These are phyloP conservation scores for Dryomyza anilis DNA, from an alignment of 2,888 invertebrate species.

Conservation along the genomic window DNA sequence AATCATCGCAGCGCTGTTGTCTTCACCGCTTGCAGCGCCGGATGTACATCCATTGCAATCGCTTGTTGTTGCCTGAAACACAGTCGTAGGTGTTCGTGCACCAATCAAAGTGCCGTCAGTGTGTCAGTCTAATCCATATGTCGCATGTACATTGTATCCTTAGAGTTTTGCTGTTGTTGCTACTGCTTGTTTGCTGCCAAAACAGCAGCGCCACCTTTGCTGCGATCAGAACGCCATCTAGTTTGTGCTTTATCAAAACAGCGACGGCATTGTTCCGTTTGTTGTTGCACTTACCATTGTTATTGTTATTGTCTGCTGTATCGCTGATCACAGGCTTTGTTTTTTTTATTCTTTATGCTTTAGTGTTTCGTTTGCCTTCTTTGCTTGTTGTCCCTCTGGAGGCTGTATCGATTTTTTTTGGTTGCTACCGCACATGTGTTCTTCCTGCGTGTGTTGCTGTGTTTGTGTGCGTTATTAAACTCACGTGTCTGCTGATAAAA, in stretches of 20 bases:
- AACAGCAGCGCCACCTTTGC: background rate
- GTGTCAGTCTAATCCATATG: background rate
- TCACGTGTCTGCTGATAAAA: background rate
- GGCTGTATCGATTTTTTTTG: background rate
- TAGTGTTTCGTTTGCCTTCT: background rate
- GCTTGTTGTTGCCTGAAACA: background rate
- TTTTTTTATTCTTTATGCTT: background rate
- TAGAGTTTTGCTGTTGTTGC: background rate
- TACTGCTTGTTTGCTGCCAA: background rate
- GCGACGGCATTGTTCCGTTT: background rate
- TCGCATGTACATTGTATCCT: background rate
- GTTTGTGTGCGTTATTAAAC: background rate
- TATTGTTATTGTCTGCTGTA: background rate
- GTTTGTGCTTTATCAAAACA: slow-evolving; percentile 1
- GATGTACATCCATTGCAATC: background rate
- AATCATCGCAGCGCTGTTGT: background rate
- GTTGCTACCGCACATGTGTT: background rate
- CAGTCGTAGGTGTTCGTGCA: background rate
- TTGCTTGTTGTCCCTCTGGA: background rate
- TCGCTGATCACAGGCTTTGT: background rate
- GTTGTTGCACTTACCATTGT: background rate
- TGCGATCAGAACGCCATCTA: background rate
- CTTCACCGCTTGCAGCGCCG: background rate
- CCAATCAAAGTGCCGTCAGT: background rate
- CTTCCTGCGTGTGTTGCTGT: background rate